Evolutionary conservation across 1,140 invertebrate genomes (phyloP), one percentile per base, ranked within the genome.

Genomic region (Drosophila grimshawi): DNA sequence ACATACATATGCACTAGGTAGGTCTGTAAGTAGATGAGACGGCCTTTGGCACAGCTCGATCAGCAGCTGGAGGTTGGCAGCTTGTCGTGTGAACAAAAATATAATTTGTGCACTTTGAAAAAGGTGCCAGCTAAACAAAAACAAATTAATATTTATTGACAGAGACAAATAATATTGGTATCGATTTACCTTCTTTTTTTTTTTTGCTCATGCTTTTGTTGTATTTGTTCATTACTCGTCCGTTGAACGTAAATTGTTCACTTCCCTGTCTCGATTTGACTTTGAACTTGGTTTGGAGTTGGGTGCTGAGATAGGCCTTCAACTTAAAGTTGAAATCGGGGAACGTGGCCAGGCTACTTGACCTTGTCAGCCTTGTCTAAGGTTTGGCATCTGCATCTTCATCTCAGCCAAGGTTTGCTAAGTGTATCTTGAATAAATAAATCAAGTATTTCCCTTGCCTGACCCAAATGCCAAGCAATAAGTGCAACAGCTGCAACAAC

Each of bases 261-360:
- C 61, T 78, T 62, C 55, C 48, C 64, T 57, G 52, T 43, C 33
- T 48, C 11, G 33, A 48, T 5, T 76, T 57, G 81, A 64, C 81
- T 74, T 85, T 83, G 81, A 85, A 83, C 81, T 85, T 83, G 73
- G 51, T 57, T 61, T 45, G 5, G 3, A 3, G 33, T 33, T 43
- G 39, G 4, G 39, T 19, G 19, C 49, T 55, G 33, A 29, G 53
- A 5, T 6, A 6, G 29, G 29, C 39, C 39, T 43, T 43, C 39
- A 43, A 37, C 33, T 33, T 63, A 10, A 37, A 52, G 30, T 60
- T 63, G 49, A n/a, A 33, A 45, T 46, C 27, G 43, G 30, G 32
- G 51, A 52, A 39, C 46, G 65, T 27, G 57, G 62, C 46, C 59
- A 55, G 57, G 62, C 52, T 59, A 56, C n/a, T 65, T 76, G 72